Evolutionary conservation across 2,888 invertebrate species (phyloP).

Genomic region (Xylocampa areola): DNA sequence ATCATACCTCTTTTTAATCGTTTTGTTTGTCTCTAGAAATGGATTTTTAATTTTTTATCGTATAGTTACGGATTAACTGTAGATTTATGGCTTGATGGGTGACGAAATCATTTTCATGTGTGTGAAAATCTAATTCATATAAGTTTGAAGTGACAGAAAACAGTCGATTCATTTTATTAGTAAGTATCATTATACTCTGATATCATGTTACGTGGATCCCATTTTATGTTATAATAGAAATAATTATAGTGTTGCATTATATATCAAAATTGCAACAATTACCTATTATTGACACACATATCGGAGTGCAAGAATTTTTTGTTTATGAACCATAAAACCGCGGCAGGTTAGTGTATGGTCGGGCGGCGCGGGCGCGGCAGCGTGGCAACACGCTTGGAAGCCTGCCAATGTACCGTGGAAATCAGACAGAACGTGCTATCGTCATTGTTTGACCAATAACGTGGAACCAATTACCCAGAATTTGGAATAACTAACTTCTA

Average conservation of each 20-base stretch:
- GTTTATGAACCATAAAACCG: conserved; percentile 57
- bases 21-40: conserved; percentile 27
- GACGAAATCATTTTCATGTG: not conserved
- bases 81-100: conserved; percentile 18
- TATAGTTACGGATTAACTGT: not conserved
- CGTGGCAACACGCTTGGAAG: conserved; percentile 77
- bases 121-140: too few relatives aligned
- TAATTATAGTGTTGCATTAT: not conserved
- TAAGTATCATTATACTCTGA: too few relatives aligned
- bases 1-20: conserved; percentile 19
- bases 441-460: conserved; percentile 75
- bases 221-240: conserved; percentile 21
- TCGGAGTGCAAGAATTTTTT: conserved; percentile 42
- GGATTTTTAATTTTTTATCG: conserved; percentile 11
- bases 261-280: conserved; percentile 27
- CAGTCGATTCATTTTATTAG: too few relatives aligned
- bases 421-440: conserved; percentile 65
- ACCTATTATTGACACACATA: conserved; percentile 32
- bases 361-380: conserved; percentile 46
- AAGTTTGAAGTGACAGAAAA: too few relatives aligned
- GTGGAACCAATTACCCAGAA: conserved; percentile 63
- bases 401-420: conserved; percentile 78
- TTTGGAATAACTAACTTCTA: conserved; percentile 51
- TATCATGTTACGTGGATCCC: too few relatives aligned
- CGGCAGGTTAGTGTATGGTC: conserved; percentile 51